These are phyloP conservation scores for Martes martes DNA, from an alignment of 2,113 vertebrate species.

Conservation along the genomic window DNA sequence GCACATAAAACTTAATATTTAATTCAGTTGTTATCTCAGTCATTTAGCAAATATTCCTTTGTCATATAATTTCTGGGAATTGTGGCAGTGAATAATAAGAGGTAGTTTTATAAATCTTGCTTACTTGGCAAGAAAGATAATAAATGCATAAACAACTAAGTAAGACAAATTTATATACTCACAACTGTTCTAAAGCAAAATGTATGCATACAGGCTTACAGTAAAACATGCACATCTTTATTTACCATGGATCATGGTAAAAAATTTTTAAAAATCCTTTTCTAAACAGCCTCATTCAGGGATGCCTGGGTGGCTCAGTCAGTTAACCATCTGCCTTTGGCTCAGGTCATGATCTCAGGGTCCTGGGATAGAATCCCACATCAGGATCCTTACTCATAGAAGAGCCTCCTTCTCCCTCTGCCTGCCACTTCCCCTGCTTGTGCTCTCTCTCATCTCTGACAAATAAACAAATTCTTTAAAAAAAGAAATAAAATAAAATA, in stretches of 20 bases:
- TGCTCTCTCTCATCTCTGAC: background rate
- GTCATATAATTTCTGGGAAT: background rate
- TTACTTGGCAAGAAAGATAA: background rate
- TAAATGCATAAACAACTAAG: background rate
- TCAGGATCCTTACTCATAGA: background rate
- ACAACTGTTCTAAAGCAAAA: background rate
- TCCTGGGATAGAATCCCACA: background rate
- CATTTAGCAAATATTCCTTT: background rate
- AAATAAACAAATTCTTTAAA: background rate
- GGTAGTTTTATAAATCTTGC: background rate
- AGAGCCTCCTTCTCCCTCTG: too few relatives aligned
- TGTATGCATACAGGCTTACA: background rate
- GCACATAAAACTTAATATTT: background rate
- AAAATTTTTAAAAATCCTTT: background rate
- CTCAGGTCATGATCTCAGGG: background rate
- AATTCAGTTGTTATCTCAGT: background rate
- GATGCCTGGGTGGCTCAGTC: background rate
- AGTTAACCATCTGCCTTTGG: background rate
- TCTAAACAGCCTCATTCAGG: background rate
- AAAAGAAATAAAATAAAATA: background rate
- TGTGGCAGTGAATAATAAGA: background rate
- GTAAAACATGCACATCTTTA: background rate
- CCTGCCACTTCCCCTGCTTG: background rate
- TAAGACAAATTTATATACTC: background rate
- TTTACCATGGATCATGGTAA: background rate